Conservation (phyloP, 2,113 vertebrate genomes). For the Theropithecus gelada region DNA sequence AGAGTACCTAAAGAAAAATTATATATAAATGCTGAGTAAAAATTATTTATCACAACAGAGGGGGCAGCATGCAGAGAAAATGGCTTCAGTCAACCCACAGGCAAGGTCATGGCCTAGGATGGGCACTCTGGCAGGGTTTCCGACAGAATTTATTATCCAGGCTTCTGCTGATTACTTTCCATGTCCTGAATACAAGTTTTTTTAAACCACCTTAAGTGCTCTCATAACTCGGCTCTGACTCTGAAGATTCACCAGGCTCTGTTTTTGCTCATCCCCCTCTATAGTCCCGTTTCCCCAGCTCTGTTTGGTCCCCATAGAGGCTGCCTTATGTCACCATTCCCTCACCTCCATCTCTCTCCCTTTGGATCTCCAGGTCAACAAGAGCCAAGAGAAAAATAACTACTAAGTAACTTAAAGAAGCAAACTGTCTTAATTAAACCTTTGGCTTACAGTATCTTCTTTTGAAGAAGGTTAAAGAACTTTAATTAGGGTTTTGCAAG, state of each 20-base stretch:
- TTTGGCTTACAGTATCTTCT: background rate
- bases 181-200: background rate
- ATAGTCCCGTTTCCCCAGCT: background rate
- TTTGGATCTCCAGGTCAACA: background rate
- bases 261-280: background rate
- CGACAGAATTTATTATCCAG: background rate
- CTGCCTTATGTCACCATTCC: background rate
- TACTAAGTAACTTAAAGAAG: background rate
- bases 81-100: background rate
- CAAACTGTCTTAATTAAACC: background rate
- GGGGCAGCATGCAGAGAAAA: background rate
- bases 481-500: background rate
- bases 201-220: background rate
- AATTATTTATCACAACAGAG: background rate
- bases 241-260: background rate
- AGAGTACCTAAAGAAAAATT: background rate
- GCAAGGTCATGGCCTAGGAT: background rate
- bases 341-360: too few species aligned
- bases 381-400: background rate
- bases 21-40: background rate
- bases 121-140: background rate
- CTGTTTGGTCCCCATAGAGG: background rate
- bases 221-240: background rate
- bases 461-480: background rate
- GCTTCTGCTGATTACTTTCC: background rate